phyloP scores from a whole-genome alignment of 2,888 invertebrate genomes.

The Cheilosia pagana region DNA sequence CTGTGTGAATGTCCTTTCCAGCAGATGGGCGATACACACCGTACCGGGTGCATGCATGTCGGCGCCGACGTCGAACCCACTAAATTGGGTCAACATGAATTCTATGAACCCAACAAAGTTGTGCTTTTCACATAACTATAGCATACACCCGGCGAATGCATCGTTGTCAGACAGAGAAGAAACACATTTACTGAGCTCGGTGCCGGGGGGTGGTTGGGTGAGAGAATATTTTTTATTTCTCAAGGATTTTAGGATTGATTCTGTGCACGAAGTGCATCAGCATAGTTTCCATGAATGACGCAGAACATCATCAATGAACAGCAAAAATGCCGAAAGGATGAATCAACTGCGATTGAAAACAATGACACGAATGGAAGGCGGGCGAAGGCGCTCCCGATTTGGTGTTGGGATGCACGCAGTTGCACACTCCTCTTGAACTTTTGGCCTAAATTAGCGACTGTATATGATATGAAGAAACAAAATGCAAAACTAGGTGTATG shows the following conservation, averaged over 20 bases:
- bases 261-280: not conserved
- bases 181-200: too few species aligned
- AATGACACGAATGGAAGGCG: constrained; percentile 49
- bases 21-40: constrained; percentile 51
- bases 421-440: constrained; percentile 61
- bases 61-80: constrained; percentile 65
- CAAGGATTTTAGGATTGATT: constrained; percentile 45
- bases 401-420: not conserved
- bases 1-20: constrained; percentile 26
- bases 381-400: constrained; percentile 32
- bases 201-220: too few species aligned
- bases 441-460: constrained; percentile 50
- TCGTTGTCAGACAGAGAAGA: too few species aligned
- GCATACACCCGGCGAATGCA: constrained; percentile 3
- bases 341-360: constrained; percentile 37
- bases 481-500: not conserved
- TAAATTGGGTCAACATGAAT: constrained; percentile 63
- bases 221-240: constrained; percentile 20
- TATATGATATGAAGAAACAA: not conserved
- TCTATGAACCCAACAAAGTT: constrained; percentile 65
- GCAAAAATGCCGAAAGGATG: constrained; percentile 10
- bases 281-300: constrained; percentile 62
- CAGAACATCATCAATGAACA: constrained; percentile 52
- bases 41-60: constrained; percentile 56
- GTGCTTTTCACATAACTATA: constrained; percentile 15